Base-by-base conservation (phyloP, 35 echinoderm and acorn worm genomes). In the Eucidaris tribuloides region DNA sequence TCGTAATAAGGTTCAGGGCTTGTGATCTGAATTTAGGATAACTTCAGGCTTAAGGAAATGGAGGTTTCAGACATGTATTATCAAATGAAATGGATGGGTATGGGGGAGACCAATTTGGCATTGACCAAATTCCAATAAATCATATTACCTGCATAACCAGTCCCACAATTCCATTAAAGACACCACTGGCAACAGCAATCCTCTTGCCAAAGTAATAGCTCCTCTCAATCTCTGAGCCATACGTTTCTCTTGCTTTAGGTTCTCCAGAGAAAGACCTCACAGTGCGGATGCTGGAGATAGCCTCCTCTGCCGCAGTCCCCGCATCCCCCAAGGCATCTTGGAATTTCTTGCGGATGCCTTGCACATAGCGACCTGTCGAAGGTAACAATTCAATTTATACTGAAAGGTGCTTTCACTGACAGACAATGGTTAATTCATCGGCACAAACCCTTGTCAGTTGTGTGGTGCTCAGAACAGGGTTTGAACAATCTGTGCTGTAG, bases 121-220 rank as follows among this genome's bases (percentile, higher is more conserved):
- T n/a, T n/a, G n/a, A n/a, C n/a, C n/a, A n/a, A n/a, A n/a, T n/a
- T n/a, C n/a, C n/a, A n/a, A n/a, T n/a, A n/a, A n/a, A n/a, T n/a
- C n/a, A n/a, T n/a, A n/a, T 81, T 42, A 96, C 93, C 85, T 96
- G 93, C 28, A 86, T 64, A 3, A 93, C 79, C 3, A 91, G 74
- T 6, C 94, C 94, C 63, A 97, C 84, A 2, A 97, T 43, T 3
- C 94, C 94, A 90, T 92, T 97, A 58, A 93, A 92, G 32, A 97
- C 42, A 28, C 94, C 94, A 24, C 58, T 22, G 28, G 72, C 72
- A 1, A 81, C 35, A 63, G 94, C 86, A 19, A 97, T 59, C 18
- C 83, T 82, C 85, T 93, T 97, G 20, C 94, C 94, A 52, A 39
- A 62, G 28, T 37, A 60, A 38, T 97, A 97, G 46, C 94, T 97